phyloP scores from a whole-genome alignment of 2,113 vertebrate species.

The Colistium nudipinnis region DNA sequence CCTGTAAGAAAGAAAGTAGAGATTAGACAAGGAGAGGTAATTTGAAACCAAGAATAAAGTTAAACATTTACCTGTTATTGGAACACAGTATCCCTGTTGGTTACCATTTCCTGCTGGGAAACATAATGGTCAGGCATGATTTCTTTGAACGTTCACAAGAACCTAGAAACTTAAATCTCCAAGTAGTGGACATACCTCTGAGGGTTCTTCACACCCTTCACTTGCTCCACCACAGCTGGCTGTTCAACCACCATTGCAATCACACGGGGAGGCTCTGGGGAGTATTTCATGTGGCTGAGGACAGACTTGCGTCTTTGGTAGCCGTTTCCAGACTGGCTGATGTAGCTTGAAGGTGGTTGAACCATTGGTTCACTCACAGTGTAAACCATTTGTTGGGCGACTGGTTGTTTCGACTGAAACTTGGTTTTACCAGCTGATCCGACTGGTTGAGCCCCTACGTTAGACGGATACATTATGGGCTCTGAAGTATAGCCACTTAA shows the following conservation, averaged over 20 bases:
- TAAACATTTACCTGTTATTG: background rate
- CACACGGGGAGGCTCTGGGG: accelerated
- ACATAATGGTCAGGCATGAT: background rate
- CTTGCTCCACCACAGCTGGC: no score
- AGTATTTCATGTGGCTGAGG: background rate
- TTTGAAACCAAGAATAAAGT: background rate
- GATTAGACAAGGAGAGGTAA: background rate
- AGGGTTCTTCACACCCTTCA: background rate
- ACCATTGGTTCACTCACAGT: background rate
- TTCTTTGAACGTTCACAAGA: no score
- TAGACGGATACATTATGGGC: background rate
- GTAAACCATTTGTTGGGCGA: no score
- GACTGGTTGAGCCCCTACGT: background rate
- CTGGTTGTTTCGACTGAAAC: no score
- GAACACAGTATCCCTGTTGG: background rate
- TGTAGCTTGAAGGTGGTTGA: background rate
- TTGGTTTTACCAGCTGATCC: accelerated
- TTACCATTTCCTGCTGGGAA: constrained; percentile 4
- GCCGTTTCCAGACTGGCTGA: background rate
- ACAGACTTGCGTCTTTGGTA: background rate
- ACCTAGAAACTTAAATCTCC: no score
- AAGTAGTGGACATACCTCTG: background rate
- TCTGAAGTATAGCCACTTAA: background rate
- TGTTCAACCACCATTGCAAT: no score
- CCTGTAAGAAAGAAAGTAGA: constrained; percentile 15